Evolutionary conservation across 1,140 invertebrate species (phyloP).

Genomic region (Acromyrmex echinatior): DNA sequence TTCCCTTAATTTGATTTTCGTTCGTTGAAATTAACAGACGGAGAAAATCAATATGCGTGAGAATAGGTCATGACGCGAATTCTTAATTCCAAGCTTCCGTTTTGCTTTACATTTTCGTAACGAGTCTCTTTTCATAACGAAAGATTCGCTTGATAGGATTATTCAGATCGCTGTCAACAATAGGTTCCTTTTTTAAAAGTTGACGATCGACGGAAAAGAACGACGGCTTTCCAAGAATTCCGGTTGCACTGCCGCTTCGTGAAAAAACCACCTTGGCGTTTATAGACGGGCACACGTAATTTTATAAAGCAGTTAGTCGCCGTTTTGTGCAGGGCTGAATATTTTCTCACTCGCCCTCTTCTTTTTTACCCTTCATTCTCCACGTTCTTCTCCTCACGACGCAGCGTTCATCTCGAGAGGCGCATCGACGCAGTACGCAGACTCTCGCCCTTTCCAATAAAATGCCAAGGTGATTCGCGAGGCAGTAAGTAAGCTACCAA

Average conservation of each 20-base stretch:
- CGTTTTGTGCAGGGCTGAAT: constrained; percentile 2
- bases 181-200: not conserved
- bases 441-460: constrained; percentile 11
- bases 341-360: constrained; percentile 30
- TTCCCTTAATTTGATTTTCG: constrained; percentile 8
- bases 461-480: constrained; percentile 60
- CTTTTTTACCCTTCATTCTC: not conserved
- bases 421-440: not conserved
- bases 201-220: not conserved
- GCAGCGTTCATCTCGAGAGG: constrained; percentile 13
- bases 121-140: not conserved
- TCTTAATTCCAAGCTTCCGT: not conserved
- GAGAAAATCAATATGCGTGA: not conserved
- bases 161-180: not conserved
- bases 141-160: constrained; percentile 1
- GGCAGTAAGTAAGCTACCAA: constrained; percentile 23
- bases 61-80: not conserved
- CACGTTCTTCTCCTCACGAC: constrained; percentile 6
- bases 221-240: constrained; percentile 42
- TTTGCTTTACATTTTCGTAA: not conserved
- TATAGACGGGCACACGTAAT: constrained; percentile 50
- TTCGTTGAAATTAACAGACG: not conserved
- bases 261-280: constrained; percentile 35
- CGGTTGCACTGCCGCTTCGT: not conserved
- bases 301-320: constrained; percentile 67